Conservation (phyloP, 2,113 vertebrate genomes). For the Mesocricetus auratus region DNA sequence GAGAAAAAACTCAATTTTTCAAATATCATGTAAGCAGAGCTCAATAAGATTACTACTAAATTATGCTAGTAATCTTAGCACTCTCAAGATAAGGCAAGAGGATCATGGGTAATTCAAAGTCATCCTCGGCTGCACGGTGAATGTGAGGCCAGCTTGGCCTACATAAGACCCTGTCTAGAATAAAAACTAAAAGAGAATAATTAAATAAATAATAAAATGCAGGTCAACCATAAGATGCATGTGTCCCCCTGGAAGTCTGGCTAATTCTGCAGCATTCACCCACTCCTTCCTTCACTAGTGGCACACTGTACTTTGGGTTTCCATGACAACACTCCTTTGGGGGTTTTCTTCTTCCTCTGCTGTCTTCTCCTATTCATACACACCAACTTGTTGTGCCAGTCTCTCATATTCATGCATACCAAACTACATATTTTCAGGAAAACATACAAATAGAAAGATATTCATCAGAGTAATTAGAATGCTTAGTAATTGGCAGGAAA, state of each 20-base stretch:
- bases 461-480: conserved; percentile 37
- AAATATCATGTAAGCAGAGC: not conserved
- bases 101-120: not conserved
- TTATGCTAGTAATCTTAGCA: not conserved
- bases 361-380: not conserved
- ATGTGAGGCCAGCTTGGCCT: not conserved
- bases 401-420: not conserved
- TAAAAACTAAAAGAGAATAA: not conserved
- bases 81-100: not conserved
- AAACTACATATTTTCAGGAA: conserved; percentile 15
- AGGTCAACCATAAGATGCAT: not conserved
- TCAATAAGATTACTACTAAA: not conserved
- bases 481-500: not conserved
- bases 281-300: not conserved
- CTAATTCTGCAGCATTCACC: not conserved
- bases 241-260: not conserved
- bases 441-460: conserved; percentile 46
- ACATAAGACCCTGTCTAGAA: not conserved
- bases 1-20: not conserved
- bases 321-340: not conserved
- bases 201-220: not conserved
- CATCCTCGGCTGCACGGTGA: not conserved
- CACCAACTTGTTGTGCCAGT: not conserved
- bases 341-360: not conserved
- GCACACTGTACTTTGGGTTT: not conserved